Percentiles rank a stretch among this genome's conserved stretches.
phyloP scores from a whole-genome alignment of 2,888 invertebrate species.

The Drosophila kanekoi region DNA sequence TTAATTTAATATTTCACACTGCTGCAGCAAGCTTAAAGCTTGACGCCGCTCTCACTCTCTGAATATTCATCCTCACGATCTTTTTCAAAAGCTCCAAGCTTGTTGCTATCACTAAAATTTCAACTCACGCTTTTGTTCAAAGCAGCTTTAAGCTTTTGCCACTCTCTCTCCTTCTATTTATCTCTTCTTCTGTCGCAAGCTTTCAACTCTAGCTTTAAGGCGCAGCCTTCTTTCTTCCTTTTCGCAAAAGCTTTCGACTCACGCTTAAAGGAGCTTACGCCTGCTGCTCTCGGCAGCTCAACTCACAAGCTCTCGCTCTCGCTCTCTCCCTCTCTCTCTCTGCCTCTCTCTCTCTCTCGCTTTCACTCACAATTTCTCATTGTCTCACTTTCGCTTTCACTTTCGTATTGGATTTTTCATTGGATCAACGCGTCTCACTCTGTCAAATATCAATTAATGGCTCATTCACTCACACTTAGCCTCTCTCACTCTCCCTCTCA shows the following conservation, averaged over 20 bases:
- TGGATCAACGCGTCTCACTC: slow-evolving; percentile 37
- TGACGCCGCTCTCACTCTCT: background rate
- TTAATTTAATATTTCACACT: too few species aligned
- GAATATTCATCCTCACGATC: background rate
- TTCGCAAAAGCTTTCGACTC: background rate
- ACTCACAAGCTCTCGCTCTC: slow-evolving; percentile 13
- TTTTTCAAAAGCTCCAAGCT: slow-evolving; percentile 1
- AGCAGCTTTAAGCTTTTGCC: background rate
- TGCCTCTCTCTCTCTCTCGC: slow-evolving; percentile 19
- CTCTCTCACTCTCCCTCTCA: slow-evolving; percentile 11
- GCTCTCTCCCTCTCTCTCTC: slow-evolving; percentile 30
- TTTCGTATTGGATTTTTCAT: slow-evolving; percentile 28
- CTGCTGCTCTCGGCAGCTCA: too few species aligned
- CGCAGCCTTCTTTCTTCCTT: background rate
- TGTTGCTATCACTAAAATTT: background rate
- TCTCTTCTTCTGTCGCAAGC: slow-evolving; percentile 3
- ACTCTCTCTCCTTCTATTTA: slow-evolving; percentile 21
- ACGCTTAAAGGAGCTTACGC: slow-evolving; percentile 1
- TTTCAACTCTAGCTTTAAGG: background rate
- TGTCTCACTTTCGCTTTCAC: slow-evolving; percentile 15
- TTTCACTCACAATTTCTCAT: slow-evolving; percentile 26
- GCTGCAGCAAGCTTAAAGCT: background rate
- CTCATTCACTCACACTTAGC: slow-evolving; percentile 16
- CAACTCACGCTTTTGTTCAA: background rate
- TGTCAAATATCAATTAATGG: slow-evolving; percentile 38